Evolutionary conservation across 1,140 invertebrate genomes (phyloP), one percentile per base, ranked within the genome.

Genomic region (Drosophila prosaltans): DNA sequence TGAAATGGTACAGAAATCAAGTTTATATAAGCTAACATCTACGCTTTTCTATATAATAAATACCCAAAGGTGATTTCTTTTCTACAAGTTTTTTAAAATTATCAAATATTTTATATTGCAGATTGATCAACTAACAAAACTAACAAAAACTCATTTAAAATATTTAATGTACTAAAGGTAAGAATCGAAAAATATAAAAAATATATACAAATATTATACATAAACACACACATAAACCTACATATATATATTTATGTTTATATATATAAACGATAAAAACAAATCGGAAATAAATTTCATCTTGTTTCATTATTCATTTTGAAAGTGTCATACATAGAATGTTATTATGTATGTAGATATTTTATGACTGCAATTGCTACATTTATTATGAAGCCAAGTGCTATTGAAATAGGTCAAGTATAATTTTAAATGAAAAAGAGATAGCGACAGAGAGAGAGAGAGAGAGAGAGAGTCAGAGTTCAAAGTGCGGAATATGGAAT

Each of bases 391-490:
- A 64, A 72, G 69, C 64, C 62, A 78, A 79, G 73, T 86, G 72
- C 58, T 65, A 77, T 77, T 68, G 30, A 86, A 80, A 77, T 74
- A 70, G 82, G 82, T 76, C 79, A 86, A 86, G 65, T 73, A 75
- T 65, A 69, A 66, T 79, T 69, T 82, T 79, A 73, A 78, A 65
- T 64, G 74, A 28, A 11, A 9, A 2, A 24, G n/a, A 40, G 6
- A 64, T 51, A 16, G 32, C 7, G 11, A 32, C 9, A 26, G 3
- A 16, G 45, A 26, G 45, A 9, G 9, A 8, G 21, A 9, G 21
- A 9, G 21, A 10, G 45, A 2, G 21, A 8, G 45, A 16, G 8
- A 21, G 16, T 16, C 1, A 24, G 45, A 51, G 24, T 48, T 16
- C 16, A 51, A 10, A 10, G 45, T 30, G 28, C 28, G 16, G 26